phyloP scores from a whole-genome alignment of 2,797 vertebrate genomes.

The Lithobates sylvaticus region DNA sequence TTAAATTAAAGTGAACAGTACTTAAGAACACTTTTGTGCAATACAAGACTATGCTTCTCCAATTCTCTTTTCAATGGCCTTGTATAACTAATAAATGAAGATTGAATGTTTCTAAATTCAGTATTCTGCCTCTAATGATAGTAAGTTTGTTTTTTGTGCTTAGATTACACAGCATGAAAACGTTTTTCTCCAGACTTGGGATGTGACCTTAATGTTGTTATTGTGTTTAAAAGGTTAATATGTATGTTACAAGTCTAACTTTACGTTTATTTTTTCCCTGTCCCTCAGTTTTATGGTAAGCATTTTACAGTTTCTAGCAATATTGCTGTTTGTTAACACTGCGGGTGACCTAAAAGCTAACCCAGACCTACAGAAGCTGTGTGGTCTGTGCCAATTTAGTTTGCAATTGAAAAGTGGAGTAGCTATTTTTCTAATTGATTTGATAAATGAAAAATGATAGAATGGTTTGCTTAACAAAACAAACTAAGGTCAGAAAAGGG shows the following conservation, averaged over 20 bases:
- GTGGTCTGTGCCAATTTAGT: slow-evolving; percentile 48
- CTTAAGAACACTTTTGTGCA: neutral
- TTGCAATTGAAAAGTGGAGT: slow-evolving; percentile 1
- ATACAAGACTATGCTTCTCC: neutral
- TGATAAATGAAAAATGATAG: slow-evolving; percentile 48
- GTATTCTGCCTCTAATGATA: neutral
- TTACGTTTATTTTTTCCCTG: slow-evolving; percentile 41
- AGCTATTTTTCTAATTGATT: slow-evolving; percentile 30
- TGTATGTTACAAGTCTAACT: slow-evolving; percentile 32
- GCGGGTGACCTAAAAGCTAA: slow-evolving; percentile 47
- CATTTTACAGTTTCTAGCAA: slow-evolving; percentile 41
- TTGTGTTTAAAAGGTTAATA: slow-evolving; percentile 53
- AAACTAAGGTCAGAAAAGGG: slow-evolving; percentile 13
- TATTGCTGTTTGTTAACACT: slow-evolving; percentile 26
- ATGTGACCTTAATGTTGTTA: slow-evolving; percentile 54
- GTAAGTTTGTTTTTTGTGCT: slow-evolving; percentile 10
- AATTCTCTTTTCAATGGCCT: neutral
- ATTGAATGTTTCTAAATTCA: neutral
- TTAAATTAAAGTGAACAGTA: neutral
- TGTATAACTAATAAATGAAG: neutral
- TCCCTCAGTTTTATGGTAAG: slow-evolving; percentile 39
- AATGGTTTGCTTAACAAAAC: slow-evolving; percentile 8
- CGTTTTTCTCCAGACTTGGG: slow-evolving; percentile 25
- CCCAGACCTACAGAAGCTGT: slow-evolving; percentile 42
- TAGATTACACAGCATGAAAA: slow-evolving; percentile 17